Percentiles rank a stretch among this genome's conserved stretches.
These are phyloP conservation scores for Cheirogaleus medius DNA, from an alignment of 2,113 vertebrate genomes.

Conservation along the genomic window DNA sequence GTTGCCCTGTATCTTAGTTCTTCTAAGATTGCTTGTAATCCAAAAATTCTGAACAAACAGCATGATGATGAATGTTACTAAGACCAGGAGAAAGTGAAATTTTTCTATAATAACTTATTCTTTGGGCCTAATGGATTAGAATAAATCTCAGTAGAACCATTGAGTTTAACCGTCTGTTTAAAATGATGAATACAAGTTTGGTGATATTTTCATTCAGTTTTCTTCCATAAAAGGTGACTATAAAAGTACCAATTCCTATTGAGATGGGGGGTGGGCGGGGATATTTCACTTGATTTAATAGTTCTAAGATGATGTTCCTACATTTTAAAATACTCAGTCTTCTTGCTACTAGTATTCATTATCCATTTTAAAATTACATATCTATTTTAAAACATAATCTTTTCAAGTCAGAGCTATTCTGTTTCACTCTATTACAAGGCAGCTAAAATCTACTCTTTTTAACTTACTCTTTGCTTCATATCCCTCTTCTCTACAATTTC, in stretches of 20 bases:
- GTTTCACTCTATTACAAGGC: not conserved
- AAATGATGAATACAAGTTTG: not conserved
- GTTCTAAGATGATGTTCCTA: not conserved
- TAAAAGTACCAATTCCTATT: not conserved
- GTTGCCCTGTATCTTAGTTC: not conserved
- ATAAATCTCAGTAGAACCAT: not conserved
- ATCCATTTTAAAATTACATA: not conserved
- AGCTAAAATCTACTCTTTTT: not conserved
- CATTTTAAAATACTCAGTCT: not conserved
- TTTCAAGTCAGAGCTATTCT: not conserved
- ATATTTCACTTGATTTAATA: not conserved
- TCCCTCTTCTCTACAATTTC: not conserved
- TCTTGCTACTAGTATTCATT: not conserved
- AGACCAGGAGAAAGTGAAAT: not conserved
- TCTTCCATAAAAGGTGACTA: not conserved
- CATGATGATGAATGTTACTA: not conserved
- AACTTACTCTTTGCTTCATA: not conserved
- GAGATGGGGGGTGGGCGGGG: not conserved
- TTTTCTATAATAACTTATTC: not conserved
- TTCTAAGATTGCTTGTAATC: not conserved
- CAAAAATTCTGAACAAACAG: not conserved
- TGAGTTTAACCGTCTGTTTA: not conserved
- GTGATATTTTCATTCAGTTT: not conserved
- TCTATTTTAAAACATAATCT: not conserved
- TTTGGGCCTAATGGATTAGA: not conserved